Conservation (phyloP, 2,888 invertebrate genomes). For the Cataglyphis cursor region DNA sequence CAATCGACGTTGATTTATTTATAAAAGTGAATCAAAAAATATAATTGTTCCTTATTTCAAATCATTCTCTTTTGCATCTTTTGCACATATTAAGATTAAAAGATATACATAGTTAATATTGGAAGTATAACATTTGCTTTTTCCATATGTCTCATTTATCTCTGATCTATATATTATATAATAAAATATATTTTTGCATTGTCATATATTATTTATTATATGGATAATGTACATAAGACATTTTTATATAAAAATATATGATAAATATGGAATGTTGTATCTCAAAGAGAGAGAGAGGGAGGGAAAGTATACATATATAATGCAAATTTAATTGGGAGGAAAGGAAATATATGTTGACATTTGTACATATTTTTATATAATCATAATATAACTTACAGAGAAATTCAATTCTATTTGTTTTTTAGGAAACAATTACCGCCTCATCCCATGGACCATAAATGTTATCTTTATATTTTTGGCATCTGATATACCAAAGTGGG, state of each 20-base stretch:
- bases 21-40: background rate
- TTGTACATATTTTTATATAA: conserved; percentile 12
- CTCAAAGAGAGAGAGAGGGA: background rate
- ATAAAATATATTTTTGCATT: conserved; percentile 23
- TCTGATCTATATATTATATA: background rate
- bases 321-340: background rate
- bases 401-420: conserved; percentile 4
- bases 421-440: conserved; percentile 88
- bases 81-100: background rate
- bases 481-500: conserved; percentile 92
- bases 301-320: background rate
- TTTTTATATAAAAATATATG: conserved; percentile 10
- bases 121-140: background rate
- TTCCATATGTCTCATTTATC: background rate
- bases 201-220: conserved; percentile 19
- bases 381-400: background rate
- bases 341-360: background rate
- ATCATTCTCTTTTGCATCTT: background rate
- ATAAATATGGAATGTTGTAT: conserved; percentile 29
- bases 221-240: background rate
- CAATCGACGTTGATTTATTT: conserved; percentile 2
- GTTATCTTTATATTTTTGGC: conserved; percentile 94
- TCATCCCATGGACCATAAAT: conserved; percentile 99
- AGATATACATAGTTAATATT: too few relatives aligned
- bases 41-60: background rate